Evolutionary conservation across 2,888 invertebrate genomes (phyloP).

Genomic region (Ellobium chinense): DNA sequence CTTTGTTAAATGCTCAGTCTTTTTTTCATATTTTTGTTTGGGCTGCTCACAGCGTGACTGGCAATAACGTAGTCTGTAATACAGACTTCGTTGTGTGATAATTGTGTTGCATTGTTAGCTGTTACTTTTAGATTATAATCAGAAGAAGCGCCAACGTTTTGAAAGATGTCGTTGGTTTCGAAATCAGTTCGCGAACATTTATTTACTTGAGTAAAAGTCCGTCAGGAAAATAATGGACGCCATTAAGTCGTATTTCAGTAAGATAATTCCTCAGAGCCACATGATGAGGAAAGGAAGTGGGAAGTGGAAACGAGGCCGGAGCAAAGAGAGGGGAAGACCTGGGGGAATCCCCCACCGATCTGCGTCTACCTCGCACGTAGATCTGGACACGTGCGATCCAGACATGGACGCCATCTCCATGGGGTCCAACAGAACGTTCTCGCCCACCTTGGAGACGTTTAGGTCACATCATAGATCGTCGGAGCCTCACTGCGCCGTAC

Average conservation of each 20-base stretch:
- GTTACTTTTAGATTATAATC: too few relatives aligned
- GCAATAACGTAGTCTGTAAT: too few relatives aligned
- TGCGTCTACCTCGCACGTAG: constrained; percentile 53
- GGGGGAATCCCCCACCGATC: constrained; percentile 48
- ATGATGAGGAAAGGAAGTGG: constrained; percentile 55
- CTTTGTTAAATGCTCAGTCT: too few relatives aligned
- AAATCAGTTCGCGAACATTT: too few relatives aligned
- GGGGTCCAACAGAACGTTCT: constrained; percentile 18
- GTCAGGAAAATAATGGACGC: constrained; percentile 67
- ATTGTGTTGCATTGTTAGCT: too few relatives aligned
- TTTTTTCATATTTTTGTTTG: too few relatives aligned
- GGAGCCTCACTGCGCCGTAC: constrained; percentile 20
- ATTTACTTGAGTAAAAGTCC: too few relatives aligned
- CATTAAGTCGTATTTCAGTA: constrained; percentile 68
- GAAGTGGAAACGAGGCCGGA: constrained; percentile 45
- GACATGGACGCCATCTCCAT: constrained; percentile 10
- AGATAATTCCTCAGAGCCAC: constrained; percentile 53
- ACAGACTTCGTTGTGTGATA: too few relatives aligned
- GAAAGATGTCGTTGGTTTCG: too few relatives aligned
- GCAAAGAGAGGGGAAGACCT: constrained; percentile 10
- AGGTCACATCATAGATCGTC: constrained; percentile 30
- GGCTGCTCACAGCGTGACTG: too few relatives aligned
- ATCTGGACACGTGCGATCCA: constrained; percentile 36
- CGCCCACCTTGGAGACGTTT: constrained; percentile 12
- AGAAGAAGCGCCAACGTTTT: too few relatives aligned